Base-by-base conservation (phyloP, 2,797 vertebrate genomes). In the Oophaga sylvatica region DNA sequence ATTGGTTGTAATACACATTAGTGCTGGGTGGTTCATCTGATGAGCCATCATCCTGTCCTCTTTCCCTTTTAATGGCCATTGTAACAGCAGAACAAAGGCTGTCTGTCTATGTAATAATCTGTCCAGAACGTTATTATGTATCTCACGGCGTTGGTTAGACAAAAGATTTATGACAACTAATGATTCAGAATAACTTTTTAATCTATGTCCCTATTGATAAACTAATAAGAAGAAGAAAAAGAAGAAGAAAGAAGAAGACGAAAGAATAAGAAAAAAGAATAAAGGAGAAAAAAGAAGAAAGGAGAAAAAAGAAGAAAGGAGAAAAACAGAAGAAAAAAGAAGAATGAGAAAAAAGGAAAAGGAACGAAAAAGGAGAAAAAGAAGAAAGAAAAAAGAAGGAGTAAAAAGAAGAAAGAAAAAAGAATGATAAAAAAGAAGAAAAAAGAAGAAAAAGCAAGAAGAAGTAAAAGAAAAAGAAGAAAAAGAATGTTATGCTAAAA, bases 21-120 rank as follows among this genome's bases (percentile, higher is more conserved):
- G 45, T 53, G 60, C 12, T 26, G 20, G 41, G 41, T 12, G 5
- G 15, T 48, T 16, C 20, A 81, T 67, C 45, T 17, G 8, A 71
- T 9, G 35, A 41, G 35, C 10, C 29, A 57, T 57, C 81, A 57
- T 59, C 65, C 67, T 68, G 15, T 68, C 48, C 20, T 68, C 63
- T 83, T 83, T n/a, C 65, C 45, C 20, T 41, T 83, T 59, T 59
- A 83, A 59, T 83, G 22, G 31, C 65, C 60, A 35, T 60, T 59
- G 41, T 2, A 35, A 20, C 19, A 26, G 2, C 11, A 35, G 31
- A 26, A 83, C 68, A 83, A 83, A 71, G 29, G 31, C 68, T 71
- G 13, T 15, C 29, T 71, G 67, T 83, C 5, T 45, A 60, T 11
- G 56, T 79, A 41, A 80, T 62, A 59, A 63, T 41, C 57, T 80